Evolutionary conservation across 2,888 invertebrate genomes (phyloP), one percentile per base, ranked within the genome.

Genomic region (Stegana nigrithorax): DNA sequence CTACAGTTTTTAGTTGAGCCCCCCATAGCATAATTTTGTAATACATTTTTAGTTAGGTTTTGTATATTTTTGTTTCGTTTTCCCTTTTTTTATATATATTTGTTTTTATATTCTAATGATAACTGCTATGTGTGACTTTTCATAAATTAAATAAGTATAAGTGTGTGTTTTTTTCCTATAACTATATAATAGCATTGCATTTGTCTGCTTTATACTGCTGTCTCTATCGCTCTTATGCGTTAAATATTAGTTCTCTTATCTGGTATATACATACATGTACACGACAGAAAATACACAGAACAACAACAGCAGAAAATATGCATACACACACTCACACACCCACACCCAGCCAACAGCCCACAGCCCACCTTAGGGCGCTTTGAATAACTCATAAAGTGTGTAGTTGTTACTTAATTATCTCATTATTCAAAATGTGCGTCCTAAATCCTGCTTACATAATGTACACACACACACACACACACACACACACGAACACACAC

Each of bases 321-420:
- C 47, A 47, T n/a, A 47, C 47, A 8, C 23, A 45, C 47, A 47
- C 23, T 8, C 50, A 50, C 50, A 25, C 50, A 25, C 25, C 12
- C 26, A 26, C 26, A 25, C 26, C 7, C 26, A 25, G n/a, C 12
- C 47, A 26, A n/a, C 14, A 2, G 21, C 45, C 17, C 6, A 4
- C 45, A 45, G n/a, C n/a, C 5, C 29, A 29, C 29, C 29, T 29
- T 29, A 7, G 10, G 17, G 17, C 39, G 72, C 75, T 73, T 73
- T 72, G 68, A 64, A 64, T 59, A 66, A 68, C 68, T 76, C 73
- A 76, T 76, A 72, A 72, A 29, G 39, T 74, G 72, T 73, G 72
- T 74, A 74, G 76, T 71, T 72, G 73, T 71, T 73, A 75, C 78
- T 75, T 78, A 75, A 75, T 75, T 75, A 75, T 73, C 78, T 69